phyloP scores from a whole-genome alignment of 2,888 invertebrate genomes.

The Schizotus pectinicornis region DNA sequence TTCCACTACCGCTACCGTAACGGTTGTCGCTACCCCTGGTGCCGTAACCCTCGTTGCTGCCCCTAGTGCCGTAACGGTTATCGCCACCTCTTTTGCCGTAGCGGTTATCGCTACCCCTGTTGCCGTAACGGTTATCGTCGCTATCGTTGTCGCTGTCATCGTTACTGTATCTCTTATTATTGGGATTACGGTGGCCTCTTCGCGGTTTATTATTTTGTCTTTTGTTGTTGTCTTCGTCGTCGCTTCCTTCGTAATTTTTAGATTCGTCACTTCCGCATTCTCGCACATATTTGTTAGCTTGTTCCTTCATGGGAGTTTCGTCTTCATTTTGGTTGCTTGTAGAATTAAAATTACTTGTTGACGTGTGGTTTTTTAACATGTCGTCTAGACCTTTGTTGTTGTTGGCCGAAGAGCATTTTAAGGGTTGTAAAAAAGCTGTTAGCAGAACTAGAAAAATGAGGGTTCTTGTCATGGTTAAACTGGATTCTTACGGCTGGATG shows the following conservation, averaged over 20 bases:
- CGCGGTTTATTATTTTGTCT: conserved; percentile 3
- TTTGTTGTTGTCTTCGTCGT: conserved; percentile 6
- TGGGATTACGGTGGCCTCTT: not conserved
- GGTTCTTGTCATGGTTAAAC: no score
- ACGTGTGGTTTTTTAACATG: conserved; percentile 35
- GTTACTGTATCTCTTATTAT: not conserved
- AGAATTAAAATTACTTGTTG: conserved; percentile 20
- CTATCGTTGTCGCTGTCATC: conserved; percentile 12
- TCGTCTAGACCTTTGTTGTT: conserved; percentile 29
- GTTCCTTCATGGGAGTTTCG: conserved; percentile 39
- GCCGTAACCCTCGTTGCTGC: conserved; percentile 21
- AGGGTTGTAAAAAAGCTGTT: no score
- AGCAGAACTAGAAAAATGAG: no score
- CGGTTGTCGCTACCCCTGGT: conserved; percentile 18
- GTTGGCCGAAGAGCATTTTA: no score
- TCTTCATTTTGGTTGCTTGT: conserved; percentile 29
- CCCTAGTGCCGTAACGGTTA: conserved; percentile 16
- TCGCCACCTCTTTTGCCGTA: conserved; percentile 10
- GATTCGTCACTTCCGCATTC: conserved; percentile 45
- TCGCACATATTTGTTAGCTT: conserved; percentile 44
- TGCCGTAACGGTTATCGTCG: conserved; percentile 12
- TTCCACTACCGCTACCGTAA: conserved; percentile 23
- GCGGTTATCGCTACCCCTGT: conserved; percentile 13
- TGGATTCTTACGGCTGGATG: no score
- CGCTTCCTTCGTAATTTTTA: conserved; percentile 28